Evolutionary conservation across 2,113 vertebrate species (phyloP).

Genomic region (Peromyscus maniculatus): DNA sequence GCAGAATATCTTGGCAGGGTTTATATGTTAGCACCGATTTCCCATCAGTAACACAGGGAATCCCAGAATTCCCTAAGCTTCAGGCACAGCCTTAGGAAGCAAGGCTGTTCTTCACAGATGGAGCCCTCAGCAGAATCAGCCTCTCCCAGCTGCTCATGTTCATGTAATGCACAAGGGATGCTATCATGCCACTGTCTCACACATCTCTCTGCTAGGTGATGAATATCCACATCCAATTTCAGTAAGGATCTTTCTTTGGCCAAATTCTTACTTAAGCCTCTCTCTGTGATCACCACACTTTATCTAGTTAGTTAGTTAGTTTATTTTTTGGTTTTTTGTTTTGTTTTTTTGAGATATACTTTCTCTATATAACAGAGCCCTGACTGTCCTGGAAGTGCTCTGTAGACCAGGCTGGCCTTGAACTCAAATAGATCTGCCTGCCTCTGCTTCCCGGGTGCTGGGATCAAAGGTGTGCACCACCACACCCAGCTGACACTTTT

Average conservation of each 20-base stretch:
- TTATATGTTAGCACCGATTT: background rate
- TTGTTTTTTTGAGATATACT: background rate
- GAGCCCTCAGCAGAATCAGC: fast-evolving
- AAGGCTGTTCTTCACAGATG: background rate
- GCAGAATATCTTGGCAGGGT: background rate
- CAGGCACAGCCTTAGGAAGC: background rate
- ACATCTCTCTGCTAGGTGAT: background rate
- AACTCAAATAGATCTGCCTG: background rate
- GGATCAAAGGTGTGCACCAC: background rate
- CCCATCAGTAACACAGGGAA: background rate
- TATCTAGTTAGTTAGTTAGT: background rate
- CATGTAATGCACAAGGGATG: background rate
- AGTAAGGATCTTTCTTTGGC: background rate
- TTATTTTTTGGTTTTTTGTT: background rate
- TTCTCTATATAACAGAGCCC: background rate
- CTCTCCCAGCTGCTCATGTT: background rate
- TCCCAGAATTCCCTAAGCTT: background rate
- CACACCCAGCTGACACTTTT: background rate
- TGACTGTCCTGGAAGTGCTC: background rate
- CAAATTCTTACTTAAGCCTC: background rate
- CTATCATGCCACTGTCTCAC: background rate
- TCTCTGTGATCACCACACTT: background rate
- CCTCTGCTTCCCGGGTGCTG: background rate
- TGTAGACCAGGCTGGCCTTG: background rate
- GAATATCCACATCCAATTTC: background rate